These are phyloP conservation scores for Aptenodytes patagonicus DNA, from an alignment of 2,113 vertebrate species.

Conservation along the genomic window DNA sequence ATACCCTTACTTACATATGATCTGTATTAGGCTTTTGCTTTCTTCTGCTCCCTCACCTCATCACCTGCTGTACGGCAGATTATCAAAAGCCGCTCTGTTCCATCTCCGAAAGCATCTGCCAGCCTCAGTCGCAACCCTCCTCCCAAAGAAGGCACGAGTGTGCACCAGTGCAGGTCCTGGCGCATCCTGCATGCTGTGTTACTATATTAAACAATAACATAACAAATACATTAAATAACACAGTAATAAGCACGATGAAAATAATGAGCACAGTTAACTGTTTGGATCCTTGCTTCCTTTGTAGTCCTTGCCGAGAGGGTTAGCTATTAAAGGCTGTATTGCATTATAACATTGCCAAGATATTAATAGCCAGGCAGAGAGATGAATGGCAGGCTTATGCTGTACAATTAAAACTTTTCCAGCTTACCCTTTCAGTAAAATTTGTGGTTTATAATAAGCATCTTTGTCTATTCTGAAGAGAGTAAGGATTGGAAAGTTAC, in stretches of 20 bases:
- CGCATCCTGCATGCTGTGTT: background rate
- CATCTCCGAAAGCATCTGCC: background rate
- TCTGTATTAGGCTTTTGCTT: background rate
- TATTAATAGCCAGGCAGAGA: constrained; percentile 52
- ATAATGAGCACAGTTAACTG: constrained; percentile 25
- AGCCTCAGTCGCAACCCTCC: background rate
- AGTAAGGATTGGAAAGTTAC: constrained; percentile 45
- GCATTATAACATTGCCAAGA: constrained; percentile 1
- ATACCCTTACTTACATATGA: background rate
- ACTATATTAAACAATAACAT: constrained; percentile 10
- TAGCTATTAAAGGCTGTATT: background rate
- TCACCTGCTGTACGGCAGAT: background rate
- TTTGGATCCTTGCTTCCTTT: constrained; percentile 31
- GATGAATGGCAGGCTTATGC: constrained; percentile 34
- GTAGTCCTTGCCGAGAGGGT: background rate
- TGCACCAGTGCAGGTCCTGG: background rate
- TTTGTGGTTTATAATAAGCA: constrained; percentile 55
- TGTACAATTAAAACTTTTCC: constrained; percentile 53
- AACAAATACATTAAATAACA: constrained; percentile 33
- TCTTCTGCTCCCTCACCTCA: background rate
- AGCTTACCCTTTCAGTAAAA: constrained; percentile 60
- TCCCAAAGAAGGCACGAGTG: background rate
- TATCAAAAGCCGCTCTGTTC: background rate
- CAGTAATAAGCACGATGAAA: constrained; percentile 16
- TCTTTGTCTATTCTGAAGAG: constrained; percentile 49